phyloP scores from a whole-genome alignment of 2,797 vertebrate genomes.

The Gadopsis bispinosus region DNA sequence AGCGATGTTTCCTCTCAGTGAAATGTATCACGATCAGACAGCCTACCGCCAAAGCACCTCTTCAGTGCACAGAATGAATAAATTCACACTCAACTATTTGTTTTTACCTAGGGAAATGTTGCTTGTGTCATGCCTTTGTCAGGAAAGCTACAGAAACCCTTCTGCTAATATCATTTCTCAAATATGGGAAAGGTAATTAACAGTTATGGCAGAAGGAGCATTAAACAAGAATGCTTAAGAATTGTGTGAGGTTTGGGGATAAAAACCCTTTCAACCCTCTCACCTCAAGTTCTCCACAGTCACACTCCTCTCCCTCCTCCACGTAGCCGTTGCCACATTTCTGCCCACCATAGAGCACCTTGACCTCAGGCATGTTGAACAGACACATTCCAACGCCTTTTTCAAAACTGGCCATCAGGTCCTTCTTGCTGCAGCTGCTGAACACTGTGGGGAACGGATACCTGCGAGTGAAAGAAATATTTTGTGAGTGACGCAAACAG shows the following conservation, averaged over 20 bases:
- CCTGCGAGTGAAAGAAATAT: constrained; percentile 72
- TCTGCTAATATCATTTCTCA: constrained; percentile 58
- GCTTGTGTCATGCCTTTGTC: constrained; percentile 31
- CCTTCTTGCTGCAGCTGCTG: constrained; percentile 96
- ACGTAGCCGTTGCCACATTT: constrained; percentile 97
- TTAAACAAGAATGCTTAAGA: constrained; percentile 17
- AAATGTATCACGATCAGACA: constrained; percentile 49
- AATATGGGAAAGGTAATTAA: constrained; percentile 52
- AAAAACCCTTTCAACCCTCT: constrained; percentile 37
- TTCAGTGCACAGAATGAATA: constrained; percentile 44
- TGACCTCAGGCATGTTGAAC: constrained; percentile 95
- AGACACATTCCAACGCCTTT: constrained; percentile 98
- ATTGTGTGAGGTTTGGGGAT: constrained; percentile 15
- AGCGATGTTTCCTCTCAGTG: constrained; percentile 53
- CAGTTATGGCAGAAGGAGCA: constrained; percentile 34
- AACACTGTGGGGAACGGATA: constrained; percentile 96
- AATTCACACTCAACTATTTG: constrained; percentile 60
- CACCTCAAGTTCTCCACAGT: constrained; percentile 96
- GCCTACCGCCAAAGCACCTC: constrained; percentile 43
- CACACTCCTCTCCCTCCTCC: constrained; percentile 96
- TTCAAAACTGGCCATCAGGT: constrained; percentile 93
- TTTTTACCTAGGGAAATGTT: constrained; percentile 43
- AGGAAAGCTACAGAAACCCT: constrained; percentile 22
- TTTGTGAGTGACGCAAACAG: constrained; percentile 31
- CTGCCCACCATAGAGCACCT: constrained; percentile 94